Base-by-base conservation (phyloP, 2,888 invertebrate genomes). In the Nymphalis c-album region DNA sequence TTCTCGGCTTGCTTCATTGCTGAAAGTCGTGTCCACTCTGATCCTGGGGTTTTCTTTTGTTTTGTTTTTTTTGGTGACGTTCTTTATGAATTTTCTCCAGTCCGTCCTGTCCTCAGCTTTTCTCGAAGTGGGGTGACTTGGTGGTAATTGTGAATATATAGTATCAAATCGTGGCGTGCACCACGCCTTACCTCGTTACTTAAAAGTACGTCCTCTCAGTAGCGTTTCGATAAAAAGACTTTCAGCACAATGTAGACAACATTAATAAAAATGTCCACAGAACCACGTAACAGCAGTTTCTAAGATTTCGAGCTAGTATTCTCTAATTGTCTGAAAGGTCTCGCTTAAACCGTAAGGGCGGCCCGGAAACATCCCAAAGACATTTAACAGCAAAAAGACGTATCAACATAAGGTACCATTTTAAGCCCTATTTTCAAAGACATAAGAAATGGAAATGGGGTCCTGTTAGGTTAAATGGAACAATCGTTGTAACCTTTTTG, bases 261-360 rank as follows among this genome's bases (percentile, higher is more conserved):
- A 31, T 48, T 1, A 17, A 48, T n/a, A 3, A 31, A 55, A 31
- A 55, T 48, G 22, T 60, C 31, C 20, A 66, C 60, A n/a, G 60
- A 66, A 66, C 65, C 65, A 61, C 20, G 20, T 35, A 17, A 46
- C 51, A 60, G 4, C 3, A 1, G 47, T 13, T 13, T 26, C 47
- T 51, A 55, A 55, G n/a, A 47, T 35, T 46, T 47, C 60, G 8
- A 45, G 26, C 22, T 46, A 59, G 26, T 31, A 31, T 60, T 60
- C 60, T 40, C 55, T 66, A 66, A 66, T 66, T 66, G 65, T 59
- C 65, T 47, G 53, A 64, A 64, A 46, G 53, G 60, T 60, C 65
- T 60, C 31, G 31, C 26, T 55, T 60, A 22, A 61, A 65, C 17
- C 53, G 60, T 48, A 22, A 60, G 60, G 64, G 64, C 60, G 64